These are phyloP conservation scores for Tinea pellionella DNA, from an alignment of 2,888 invertebrate genomes.

Conservation along the genomic window DNA sequence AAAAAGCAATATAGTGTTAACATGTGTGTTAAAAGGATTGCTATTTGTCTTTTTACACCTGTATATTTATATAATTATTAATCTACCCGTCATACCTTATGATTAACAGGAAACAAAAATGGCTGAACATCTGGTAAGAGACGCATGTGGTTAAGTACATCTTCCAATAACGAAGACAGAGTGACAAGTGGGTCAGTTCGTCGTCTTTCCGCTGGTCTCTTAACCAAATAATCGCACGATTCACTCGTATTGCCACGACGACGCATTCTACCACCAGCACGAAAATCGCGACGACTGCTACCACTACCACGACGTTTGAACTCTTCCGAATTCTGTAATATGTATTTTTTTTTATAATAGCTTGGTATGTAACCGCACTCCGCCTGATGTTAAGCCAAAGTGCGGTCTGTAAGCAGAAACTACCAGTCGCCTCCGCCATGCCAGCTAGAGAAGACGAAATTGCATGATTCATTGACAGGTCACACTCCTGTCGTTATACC, in stretches of 20 bases:
- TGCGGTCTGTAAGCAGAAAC: no score
- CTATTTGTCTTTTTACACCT: no score
- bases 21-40: no score
- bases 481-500: no score
- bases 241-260: conserved; percentile 48
- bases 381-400: no score
- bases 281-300: conserved; percentile 77
- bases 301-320: conserved; percentile 83
- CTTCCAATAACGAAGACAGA: conserved; percentile 89
- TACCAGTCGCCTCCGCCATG: no score
- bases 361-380: no score
- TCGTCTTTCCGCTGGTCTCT: conserved; percentile 87
- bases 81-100: conserved; percentile 72
- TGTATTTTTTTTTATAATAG: no score
- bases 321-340: conserved; percentile 78
- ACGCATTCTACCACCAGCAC: conserved; percentile 33
- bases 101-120: conserved; percentile 94
- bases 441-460: no score
- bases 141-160: conserved; percentile 91
- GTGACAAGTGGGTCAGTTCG: conserved; percentile 97
- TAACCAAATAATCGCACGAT: conserved; percentile 86
- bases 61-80: no score
- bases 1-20: no score
- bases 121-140: conserved; percentile 92
- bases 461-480: no score